phyloP scores from a whole-genome alignment of 2,113 vertebrate species.

The Daphoenositta chrysoptera region DNA sequence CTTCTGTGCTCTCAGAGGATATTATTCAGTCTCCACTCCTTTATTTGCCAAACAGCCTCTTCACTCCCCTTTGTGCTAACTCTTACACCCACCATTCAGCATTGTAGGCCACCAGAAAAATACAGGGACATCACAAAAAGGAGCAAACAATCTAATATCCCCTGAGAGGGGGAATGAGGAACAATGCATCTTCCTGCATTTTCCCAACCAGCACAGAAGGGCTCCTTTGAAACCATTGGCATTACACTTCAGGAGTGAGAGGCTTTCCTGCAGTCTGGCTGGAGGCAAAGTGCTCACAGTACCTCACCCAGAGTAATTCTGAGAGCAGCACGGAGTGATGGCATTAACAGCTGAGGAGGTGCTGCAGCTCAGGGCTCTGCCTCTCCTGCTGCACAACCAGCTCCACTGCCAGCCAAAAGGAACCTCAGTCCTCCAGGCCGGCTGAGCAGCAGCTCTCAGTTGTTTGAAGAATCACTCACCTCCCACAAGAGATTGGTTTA shows the following conservation, averaged over 20 bases:
- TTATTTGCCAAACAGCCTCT: background rate
- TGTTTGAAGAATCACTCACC: background rate
- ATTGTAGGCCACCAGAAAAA: background rate
- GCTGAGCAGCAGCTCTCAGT: background rate
- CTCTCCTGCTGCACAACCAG: too few species aligned
- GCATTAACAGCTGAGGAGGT: background rate
- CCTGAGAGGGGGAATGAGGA: background rate
- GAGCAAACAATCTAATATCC: background rate
- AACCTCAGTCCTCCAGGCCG: background rate
- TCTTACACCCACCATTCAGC: background rate
- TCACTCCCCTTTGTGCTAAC: background rate
- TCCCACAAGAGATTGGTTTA: background rate
- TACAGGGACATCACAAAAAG: background rate
- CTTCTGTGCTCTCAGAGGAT: background rate
- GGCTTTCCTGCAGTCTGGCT: background rate
- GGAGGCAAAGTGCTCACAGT: accelerated
- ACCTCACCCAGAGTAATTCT: background rate
- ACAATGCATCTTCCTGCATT: background rate
- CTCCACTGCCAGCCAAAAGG: background rate
- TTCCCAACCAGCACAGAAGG: background rate
- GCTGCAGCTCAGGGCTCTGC: background rate
- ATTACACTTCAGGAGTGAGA: background rate
- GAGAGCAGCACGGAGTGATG: background rate
- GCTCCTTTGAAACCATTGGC: background rate
- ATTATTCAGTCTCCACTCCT: background rate